Evolutionary conservation across 2,113 vertebrate species (phyloP).

Genomic region (Phycodurus eques): DNA sequence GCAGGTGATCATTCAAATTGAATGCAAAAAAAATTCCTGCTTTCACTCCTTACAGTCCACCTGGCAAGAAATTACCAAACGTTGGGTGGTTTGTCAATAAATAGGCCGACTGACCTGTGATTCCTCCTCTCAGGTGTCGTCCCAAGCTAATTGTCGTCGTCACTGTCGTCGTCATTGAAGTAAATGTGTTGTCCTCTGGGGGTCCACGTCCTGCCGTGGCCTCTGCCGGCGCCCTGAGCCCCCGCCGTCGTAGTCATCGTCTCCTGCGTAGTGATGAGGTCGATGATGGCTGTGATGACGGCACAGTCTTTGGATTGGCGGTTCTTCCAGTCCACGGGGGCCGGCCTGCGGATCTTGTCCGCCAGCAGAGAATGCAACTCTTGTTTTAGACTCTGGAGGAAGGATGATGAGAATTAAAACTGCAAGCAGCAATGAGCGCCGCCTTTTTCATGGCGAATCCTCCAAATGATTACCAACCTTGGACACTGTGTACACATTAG

Average conservation of each 20-base stretch:
- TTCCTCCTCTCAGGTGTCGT: background rate
- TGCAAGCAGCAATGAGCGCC: background rate
- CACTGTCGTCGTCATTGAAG: conserved; percentile 67
- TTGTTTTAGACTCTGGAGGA: conserved; percentile 80
- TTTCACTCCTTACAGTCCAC: background rate
- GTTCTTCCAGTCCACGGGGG: conserved; percentile 89
- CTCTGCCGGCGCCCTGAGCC: background rate
- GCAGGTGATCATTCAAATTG: background rate
- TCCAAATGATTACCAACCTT: too few species aligned
- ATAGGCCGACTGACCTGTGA: background rate
- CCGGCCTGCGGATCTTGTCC: conserved; percentile 89
- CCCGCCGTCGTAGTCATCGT: conserved; percentile 27
- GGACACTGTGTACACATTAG: too few species aligned
- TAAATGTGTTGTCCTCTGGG: conserved; percentile 52
- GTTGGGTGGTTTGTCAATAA: background rate
- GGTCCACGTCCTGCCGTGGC: conserved; percentile 52
- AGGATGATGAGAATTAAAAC: background rate
- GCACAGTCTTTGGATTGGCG: conserved; percentile 85
- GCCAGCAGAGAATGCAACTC: conserved; percentile 88
- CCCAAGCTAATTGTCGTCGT: conserved; percentile 66
- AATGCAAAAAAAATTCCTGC: background rate
- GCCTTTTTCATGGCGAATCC: background rate
- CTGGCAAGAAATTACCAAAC: background rate
- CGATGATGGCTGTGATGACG: conserved; percentile 91
- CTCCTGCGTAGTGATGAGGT: conserved; percentile 96